Percentiles rank a stretch among this genome's conserved stretches.
phyloP scores from a whole-genome alignment of 2,888 invertebrate species.

The Itoplectis maculator region DNA sequence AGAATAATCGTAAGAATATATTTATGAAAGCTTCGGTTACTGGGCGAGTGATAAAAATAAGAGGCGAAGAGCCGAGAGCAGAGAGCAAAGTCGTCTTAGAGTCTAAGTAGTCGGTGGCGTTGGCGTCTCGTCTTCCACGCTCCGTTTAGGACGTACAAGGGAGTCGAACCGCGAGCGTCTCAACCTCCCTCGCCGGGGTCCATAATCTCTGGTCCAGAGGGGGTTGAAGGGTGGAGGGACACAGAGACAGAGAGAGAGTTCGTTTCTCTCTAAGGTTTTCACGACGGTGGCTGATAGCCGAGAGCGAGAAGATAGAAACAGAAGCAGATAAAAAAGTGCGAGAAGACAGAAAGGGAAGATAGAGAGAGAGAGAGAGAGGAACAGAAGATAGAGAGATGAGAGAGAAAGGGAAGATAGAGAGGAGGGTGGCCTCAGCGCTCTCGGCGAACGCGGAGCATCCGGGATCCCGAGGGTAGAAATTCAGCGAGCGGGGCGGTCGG shows the following conservation, averaged over 20 bases:
- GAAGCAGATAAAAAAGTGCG: no score
- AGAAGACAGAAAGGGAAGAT: no score
- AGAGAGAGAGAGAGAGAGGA: no score
- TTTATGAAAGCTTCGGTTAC: background rate
- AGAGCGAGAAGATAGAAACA: constrained; percentile 39
- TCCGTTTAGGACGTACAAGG: constrained; percentile 60
- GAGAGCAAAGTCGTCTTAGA: constrained; percentile 41
- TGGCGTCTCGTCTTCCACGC: constrained; percentile 54
- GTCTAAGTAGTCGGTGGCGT: constrained; percentile 56
- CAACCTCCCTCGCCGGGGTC: constrained; percentile 15
- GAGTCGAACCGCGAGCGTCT: constrained; percentile 52
- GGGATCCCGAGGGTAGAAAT: constrained; percentile 81
- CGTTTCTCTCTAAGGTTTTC: constrained; percentile 50
- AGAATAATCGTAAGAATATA: background rate
- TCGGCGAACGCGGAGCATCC: constrained; percentile 79
- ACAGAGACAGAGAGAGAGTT: background rate
- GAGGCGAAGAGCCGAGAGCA: constrained; percentile 25
- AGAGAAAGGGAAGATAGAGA: no score
- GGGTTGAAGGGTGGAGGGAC: no score
- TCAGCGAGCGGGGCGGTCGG: constrained; percentile 83
- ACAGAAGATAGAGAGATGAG: no score
- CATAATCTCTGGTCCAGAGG: constrained; percentile 21
- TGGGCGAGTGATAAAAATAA: constrained; percentile 10
- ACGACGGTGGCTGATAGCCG: constrained; percentile 49
- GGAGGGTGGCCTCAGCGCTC: constrained; percentile 53